Percentiles rank a stretch among this genome's conserved stretches.
phyloP scores from a whole-genome alignment of 2,113 vertebrate genomes.

The Zosterops japonicus region DNA sequence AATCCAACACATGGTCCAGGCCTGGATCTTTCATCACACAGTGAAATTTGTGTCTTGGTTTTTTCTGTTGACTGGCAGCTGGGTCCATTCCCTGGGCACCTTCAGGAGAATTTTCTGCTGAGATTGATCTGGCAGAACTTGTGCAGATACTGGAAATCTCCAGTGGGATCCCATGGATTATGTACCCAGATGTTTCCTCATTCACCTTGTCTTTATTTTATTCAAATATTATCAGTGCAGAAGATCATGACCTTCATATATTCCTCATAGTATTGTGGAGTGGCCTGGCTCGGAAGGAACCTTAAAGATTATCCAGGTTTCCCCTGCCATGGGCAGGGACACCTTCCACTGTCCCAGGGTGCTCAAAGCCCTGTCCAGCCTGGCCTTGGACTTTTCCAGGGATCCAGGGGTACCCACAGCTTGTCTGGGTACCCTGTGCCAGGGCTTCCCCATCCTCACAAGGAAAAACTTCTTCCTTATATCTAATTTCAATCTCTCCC shows the following conservation, averaged over 20 bases:
- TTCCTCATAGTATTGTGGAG: neutral
- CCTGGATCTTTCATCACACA: neutral
- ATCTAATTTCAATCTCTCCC: too few relatives aligned
- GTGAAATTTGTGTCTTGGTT: neutral
- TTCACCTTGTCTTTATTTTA: neutral
- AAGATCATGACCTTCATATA: neutral
- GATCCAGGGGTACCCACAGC: neutral
- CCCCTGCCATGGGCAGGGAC: neutral
- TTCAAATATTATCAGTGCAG: neutral
- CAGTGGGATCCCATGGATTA: neutral
- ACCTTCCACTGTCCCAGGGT: rapidly evolving
- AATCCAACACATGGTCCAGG: neutral
- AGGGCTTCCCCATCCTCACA: rapidly evolving
- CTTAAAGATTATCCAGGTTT: too few relatives aligned
- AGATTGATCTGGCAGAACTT: neutral
- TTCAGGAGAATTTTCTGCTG: neutral
- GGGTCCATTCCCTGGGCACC: neutral
- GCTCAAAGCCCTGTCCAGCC: rapidly evolving
- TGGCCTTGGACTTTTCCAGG: neutral
- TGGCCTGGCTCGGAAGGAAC: neutral
- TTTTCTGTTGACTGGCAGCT: neutral
- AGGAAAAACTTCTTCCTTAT: rapidly evolving
- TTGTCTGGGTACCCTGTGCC: neutral
- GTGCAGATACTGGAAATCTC: neutral
- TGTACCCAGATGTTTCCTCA: neutral